A percentile compares a stretch with the other conserved stretches of the same genome.
These are phyloP conservation scores for Otus sunia DNA, from an alignment of 2,113 vertebrate species.

Conservation along the genomic window DNA sequence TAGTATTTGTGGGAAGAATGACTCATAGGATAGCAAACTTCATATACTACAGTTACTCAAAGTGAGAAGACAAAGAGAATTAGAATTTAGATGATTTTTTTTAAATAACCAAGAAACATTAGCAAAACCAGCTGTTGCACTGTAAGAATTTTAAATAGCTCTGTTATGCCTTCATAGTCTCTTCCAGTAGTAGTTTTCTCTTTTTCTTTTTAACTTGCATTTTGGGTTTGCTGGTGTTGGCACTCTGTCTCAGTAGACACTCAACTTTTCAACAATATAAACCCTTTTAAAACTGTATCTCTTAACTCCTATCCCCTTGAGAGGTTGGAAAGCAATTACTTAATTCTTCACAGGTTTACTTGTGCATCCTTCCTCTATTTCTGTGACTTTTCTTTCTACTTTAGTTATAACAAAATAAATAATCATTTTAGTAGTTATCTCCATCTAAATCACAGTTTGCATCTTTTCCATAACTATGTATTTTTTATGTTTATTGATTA, in stretches of 20 bases:
- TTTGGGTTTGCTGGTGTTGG: slow-evolving; percentile 50
- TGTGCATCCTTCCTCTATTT: background rate
- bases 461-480: background rate
- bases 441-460: background rate
- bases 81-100: slow-evolving; percentile 5
- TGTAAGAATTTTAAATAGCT: slow-evolving; percentile 40
- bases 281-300: background rate
- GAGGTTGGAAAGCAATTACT: background rate
- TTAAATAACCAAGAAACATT: slow-evolving; percentile 28
- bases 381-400: background rate
- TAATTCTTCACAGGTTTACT: slow-evolving; percentile 14
- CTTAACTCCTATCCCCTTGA: background rate
- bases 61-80: slow-evolving; percentile 63
- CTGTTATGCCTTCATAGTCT: slow-evolving; percentile 9
- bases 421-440: background rate
- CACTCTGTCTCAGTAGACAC: background rate
- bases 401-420: background rate
- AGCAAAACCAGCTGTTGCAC: slow-evolving; percentile 56
- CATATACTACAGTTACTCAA: background rate
- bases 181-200: background rate
- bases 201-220: background rate
- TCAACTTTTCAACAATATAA: slow-evolving; percentile 20
- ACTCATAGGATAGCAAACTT: slow-evolving; percentile 51
- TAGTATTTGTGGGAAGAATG: slow-evolving; percentile 54
- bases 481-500: background rate